A percentile compares a stretch with the other conserved stretches of the same genome.
phyloP scores from a whole-genome alignment of 2,797 vertebrate species.

The Furcifer pardalis region DNA sequence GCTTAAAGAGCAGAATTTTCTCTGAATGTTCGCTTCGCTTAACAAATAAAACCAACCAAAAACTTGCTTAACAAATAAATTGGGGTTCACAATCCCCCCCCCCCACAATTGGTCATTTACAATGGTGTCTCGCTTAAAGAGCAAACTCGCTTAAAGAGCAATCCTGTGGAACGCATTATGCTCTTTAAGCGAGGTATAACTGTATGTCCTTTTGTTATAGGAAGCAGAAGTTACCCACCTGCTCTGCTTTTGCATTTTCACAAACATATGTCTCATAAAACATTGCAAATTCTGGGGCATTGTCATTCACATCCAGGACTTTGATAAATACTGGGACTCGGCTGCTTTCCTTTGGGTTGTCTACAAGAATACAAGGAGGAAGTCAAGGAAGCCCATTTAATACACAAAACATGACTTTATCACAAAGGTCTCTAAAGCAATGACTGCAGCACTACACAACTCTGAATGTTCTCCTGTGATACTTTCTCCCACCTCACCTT shows the following conservation, averaged over 20 bases:
- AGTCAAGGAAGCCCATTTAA: conserved; percentile 46
- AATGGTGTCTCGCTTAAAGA: no score
- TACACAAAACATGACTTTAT: neutral
- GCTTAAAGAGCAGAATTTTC: no score
- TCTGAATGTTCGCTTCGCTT: no score
- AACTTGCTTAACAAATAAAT: no score
- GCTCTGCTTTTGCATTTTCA: conserved; percentile 91
- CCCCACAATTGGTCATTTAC: no score
- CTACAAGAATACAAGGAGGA: conserved; percentile 75
- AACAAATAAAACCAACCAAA: no score
- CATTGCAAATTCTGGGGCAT: conserved; percentile 89
- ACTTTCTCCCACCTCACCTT: neutral
- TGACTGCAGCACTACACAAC: no score
- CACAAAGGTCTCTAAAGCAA: neutral
- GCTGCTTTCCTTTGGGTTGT: conserved; percentile 87
- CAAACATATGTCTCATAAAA: conserved; percentile 94
- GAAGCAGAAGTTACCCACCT: conserved; percentile 78
- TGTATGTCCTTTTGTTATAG: no score
- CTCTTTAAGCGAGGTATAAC: no score
- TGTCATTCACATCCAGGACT: conserved; percentile 94
- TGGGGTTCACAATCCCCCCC: no score
- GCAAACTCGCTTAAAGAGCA: no score
- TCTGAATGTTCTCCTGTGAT: neutral
- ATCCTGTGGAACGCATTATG: no score
- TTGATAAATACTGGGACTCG: conserved; percentile 88